phyloP scores from a whole-genome alignment of 2,888 invertebrate species.

The Ormyrus nitidulus region DNA sequence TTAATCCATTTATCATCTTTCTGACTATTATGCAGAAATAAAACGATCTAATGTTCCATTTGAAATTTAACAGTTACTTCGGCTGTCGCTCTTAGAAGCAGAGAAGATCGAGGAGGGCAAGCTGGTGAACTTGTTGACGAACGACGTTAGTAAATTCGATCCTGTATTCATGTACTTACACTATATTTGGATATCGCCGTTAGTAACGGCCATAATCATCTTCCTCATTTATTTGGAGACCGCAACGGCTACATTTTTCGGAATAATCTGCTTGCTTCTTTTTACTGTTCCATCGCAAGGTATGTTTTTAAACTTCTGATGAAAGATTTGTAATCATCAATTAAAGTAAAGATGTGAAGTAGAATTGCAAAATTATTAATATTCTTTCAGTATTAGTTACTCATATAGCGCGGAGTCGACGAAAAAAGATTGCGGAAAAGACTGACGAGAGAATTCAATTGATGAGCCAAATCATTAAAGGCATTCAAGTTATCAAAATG shows the following conservation, averaged over 20 bases:
- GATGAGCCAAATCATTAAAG: slow-evolving; percentile 88
- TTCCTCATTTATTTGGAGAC: slow-evolving; percentile 79
- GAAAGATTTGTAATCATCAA: background rate
- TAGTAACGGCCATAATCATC: slow-evolving; percentile 81
- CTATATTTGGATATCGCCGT: slow-evolving; percentile 88
- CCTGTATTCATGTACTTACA: slow-evolving; percentile 83
- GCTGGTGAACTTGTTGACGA: slow-evolving; percentile 89
- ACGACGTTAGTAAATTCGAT: slow-evolving; percentile 90
- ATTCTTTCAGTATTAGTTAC: slow-evolving; percentile 75
- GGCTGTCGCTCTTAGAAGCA: slow-evolving; percentile 70
- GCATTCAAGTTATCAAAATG: slow-evolving; percentile 91
- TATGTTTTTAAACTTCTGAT: slow-evolving; percentile 57
- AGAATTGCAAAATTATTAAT: slow-evolving; percentile 8
- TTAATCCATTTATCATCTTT: too few relatives aligned
- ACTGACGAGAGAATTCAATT: slow-evolving; percentile 87
- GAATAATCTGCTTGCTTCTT: slow-evolving; percentile 78
- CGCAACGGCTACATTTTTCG: slow-evolving; percentile 79
- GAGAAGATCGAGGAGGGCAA: slow-evolving; percentile 77
- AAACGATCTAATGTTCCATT: too few relatives aligned
- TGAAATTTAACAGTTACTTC: slow-evolving; percentile 71
- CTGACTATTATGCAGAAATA: too few relatives aligned
- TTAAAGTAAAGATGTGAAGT: background rate
- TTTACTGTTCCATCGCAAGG: slow-evolving; percentile 78
- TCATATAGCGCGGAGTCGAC: slow-evolving; percentile 74
- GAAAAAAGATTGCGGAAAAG: slow-evolving; percentile 75